These are phyloP conservation scores for Papilio aristodemus DNA, from an alignment of 1,140 invertebrate species.

Conservation along the genomic window DNA sequence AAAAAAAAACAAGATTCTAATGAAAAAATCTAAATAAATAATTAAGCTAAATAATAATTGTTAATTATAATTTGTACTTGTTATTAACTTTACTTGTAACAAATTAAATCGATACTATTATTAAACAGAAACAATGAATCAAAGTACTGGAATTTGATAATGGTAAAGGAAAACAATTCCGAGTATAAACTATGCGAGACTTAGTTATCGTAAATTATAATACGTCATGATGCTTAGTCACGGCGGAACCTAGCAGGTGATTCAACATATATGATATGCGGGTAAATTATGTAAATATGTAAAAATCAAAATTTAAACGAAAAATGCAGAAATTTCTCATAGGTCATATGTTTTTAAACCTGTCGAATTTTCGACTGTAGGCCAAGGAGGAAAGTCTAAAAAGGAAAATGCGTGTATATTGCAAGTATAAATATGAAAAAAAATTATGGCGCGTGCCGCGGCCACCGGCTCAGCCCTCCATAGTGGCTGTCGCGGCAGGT, in stretches of 20 bases:
- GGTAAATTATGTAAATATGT: neutral
- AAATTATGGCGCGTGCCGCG: neutral
- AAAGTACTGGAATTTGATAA: constrained; percentile 30
- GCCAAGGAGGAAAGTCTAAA: neutral
- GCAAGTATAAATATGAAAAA: neutral
- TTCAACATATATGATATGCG: constrained; percentile 29
- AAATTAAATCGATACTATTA: constrained; percentile 4
- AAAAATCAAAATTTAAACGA: constrained; percentile 24
- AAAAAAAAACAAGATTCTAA: neutral
- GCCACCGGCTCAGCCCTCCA: neutral
- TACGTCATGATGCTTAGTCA: constrained; percentile 41
- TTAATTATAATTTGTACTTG: neutral
- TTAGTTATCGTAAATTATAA: constrained; percentile 25
- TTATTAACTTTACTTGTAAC: neutral
- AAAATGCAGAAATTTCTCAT: neutral
- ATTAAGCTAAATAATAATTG: neutral
- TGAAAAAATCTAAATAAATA: neutral
- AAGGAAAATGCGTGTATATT: neutral
- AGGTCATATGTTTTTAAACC: neutral
- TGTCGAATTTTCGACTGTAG: neutral
- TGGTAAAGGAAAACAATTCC: constrained; percentile 21
- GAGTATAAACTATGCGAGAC: constrained; percentile 15
- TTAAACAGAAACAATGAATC: constrained; percentile 15
- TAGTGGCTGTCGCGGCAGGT: neutral
- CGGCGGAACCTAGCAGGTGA: constrained; percentile 41